A percentile compares a stretch with the other conserved stretches of the same genome.
These are phyloP conservation scores for Struthidea cinerea DNA, from an alignment of 2,113 vertebrate genomes.

Conservation along the genomic window DNA sequence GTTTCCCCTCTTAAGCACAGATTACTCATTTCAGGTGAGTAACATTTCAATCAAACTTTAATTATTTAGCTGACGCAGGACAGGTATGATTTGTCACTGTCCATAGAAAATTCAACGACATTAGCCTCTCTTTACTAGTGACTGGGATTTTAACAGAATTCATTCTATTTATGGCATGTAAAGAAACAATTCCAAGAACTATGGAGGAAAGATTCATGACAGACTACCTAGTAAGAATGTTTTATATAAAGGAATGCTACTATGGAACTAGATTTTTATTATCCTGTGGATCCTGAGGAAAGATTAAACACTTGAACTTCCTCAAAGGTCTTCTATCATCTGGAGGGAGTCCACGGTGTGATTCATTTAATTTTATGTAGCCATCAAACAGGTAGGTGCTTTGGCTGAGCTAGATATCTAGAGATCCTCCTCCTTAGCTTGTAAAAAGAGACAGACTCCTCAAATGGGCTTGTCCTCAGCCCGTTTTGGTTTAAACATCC, in stretches of 20 bases:
- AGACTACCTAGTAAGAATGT: not conserved
- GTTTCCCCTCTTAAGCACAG: not conserved
- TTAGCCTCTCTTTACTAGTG: not conserved
- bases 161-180: not conserved
- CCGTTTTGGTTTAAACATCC: not conserved
- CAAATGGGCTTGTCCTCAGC: not conserved
- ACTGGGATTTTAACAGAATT: not conserved
- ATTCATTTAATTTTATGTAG: not conserved
- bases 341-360: not conserved
- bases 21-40: not conserved
- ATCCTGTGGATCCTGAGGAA: not conserved
- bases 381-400: not conserved
- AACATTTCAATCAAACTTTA: not conserved
- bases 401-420: not conserved
- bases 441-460: not conserved
- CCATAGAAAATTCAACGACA: not conserved
- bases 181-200: not conserved
- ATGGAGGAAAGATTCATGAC: not conserved
- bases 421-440: not conserved
- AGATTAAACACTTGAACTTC: not conserved
- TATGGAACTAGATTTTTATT: not conserved
- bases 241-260: not conserved
- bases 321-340: not conserved
- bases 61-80: not conserved
- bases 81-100: not conserved